phyloP scores from a whole-genome alignment of 2,888 invertebrate genomes.

The Onchidella celtica region DNA sequence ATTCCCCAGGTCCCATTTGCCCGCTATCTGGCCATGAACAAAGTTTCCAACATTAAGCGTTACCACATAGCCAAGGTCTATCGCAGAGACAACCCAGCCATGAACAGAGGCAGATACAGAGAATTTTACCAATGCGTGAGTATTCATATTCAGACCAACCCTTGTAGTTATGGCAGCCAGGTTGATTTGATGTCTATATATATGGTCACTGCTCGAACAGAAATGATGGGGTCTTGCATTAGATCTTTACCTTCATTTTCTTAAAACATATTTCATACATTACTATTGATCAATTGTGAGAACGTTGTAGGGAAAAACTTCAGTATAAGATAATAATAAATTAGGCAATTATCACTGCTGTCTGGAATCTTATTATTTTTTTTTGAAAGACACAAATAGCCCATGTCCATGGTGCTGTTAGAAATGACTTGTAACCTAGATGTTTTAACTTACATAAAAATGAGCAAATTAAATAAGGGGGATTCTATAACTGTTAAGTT shows the following conservation, averaged over 20 bases:
- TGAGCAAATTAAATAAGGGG: too few relatives aligned
- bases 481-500: too few relatives aligned
- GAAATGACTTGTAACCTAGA: too few relatives aligned
- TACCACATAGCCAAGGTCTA: constrained; percentile 99
- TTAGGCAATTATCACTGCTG: too few relatives aligned
- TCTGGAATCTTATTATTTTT: too few relatives aligned
- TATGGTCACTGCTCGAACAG: neutral
- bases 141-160: constrained; percentile 67
- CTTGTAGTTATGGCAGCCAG: too few relatives aligned
- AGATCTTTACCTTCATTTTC: neutral
- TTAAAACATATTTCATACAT: neutral
- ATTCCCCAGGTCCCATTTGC: constrained; percentile 91
- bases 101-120: constrained; percentile 96
- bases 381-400: too few relatives aligned
- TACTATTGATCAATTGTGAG: too few relatives aligned
- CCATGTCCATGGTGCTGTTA: too few relatives aligned
- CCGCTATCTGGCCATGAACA: constrained; percentile 98
- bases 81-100: constrained; percentile 97
- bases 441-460: too few relatives aligned
- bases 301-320: too few relatives aligned
- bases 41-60: constrained; percentile 94
- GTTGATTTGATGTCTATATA: neutral
- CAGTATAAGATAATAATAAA: too few relatives aligned
- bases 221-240: neutral
- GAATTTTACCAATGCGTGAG: constrained; percentile 99